phyloP scores from a whole-genome alignment of 2,888 invertebrate species.

The Drosophila lacicola region DNA sequence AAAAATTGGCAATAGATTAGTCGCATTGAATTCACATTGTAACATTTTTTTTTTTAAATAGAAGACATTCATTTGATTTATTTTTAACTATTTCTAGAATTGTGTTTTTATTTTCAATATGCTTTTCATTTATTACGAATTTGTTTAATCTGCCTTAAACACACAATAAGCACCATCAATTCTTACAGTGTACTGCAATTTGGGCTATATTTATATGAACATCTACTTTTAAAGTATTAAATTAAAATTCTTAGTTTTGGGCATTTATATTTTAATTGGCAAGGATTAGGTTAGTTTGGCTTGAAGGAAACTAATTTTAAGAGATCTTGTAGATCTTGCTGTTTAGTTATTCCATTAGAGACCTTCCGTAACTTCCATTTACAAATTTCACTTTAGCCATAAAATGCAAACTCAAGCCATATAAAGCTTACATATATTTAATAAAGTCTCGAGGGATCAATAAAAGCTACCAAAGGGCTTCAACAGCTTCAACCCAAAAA shows the following conservation, averaged over 20 bases:
- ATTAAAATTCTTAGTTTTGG: not conserved
- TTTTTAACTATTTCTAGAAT: slow-evolving; percentile 33
- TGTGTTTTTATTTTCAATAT: slow-evolving; percentile 8
- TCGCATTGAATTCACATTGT: slow-evolving; percentile 61
- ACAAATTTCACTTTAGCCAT: not conserved
- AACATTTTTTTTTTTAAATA: slow-evolving; percentile 2
- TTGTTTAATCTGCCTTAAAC: slow-evolving; percentile 1
- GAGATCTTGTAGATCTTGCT: too few species aligned
- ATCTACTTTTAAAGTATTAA: not conserved
- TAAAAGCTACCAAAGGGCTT: slow-evolving; percentile 12
- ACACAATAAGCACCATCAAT: slow-evolving; percentile 5
- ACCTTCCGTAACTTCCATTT: too few species aligned
- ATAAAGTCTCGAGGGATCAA: slow-evolving; percentile 27
- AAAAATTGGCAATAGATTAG: slow-evolving; percentile 84
- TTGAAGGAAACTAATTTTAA: too few species aligned
- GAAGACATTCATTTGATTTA: not conserved
- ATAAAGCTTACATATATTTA: slow-evolving; percentile 13
- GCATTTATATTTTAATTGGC: too few species aligned
- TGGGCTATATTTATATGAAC: not conserved
- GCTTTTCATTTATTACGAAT: not conserved
- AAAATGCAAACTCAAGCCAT: not conserved
- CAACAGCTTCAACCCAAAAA: slow-evolving; percentile 1
- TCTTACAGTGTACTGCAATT: not conserved
- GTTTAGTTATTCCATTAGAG: too few species aligned
- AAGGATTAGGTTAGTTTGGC: too few species aligned